Conservation (phyloP, 2,797 vertebrate species). For the Siniperca obscura region DNA sequence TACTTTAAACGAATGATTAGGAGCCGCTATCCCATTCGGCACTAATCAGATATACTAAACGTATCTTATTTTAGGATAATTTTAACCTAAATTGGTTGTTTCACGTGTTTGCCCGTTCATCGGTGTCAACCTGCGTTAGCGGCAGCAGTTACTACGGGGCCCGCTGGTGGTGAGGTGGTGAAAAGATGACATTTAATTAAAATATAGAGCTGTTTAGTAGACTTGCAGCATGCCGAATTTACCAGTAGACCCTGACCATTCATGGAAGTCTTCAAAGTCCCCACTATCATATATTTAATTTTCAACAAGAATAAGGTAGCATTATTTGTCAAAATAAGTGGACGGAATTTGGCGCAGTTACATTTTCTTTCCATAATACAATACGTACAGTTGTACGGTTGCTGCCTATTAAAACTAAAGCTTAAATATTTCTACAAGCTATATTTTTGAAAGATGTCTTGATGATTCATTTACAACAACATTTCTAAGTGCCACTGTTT, state of each 20-base stretch:
- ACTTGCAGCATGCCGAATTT: not conserved
- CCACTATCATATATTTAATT: fast-evolving
- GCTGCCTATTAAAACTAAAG: not conserved
- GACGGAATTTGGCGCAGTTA: not conserved
- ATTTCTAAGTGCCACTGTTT: not conserved
- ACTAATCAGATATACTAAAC: fast-evolving
- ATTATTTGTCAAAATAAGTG: not conserved
- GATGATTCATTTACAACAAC: not conserved
- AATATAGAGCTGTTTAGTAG: not conserved
- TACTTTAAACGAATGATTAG: fast-evolving
- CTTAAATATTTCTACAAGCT: too few relatives aligned
- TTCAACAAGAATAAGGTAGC: fast-evolving
- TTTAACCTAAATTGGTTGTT: fast-evolving
- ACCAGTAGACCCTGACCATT: fast-evolving
- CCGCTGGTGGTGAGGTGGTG: not conserved
- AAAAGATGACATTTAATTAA: not conserved
- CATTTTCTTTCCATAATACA: not conserved
- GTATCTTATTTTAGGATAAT: fast-evolving
- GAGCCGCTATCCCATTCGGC: not conserved
- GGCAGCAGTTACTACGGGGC: not conserved
- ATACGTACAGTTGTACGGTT: not conserved
- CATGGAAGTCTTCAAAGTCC: fast-evolving
- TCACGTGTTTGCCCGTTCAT: not conserved
- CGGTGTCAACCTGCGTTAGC: not conserved
- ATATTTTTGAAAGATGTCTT: not conserved